A percentile compares a stretch with the other conserved stretches of the same genome.
These are phyloP conservation scores for Trematocara marginatum DNA, from an alignment of 2,113 vertebrate genomes.

Conservation along the genomic window DNA sequence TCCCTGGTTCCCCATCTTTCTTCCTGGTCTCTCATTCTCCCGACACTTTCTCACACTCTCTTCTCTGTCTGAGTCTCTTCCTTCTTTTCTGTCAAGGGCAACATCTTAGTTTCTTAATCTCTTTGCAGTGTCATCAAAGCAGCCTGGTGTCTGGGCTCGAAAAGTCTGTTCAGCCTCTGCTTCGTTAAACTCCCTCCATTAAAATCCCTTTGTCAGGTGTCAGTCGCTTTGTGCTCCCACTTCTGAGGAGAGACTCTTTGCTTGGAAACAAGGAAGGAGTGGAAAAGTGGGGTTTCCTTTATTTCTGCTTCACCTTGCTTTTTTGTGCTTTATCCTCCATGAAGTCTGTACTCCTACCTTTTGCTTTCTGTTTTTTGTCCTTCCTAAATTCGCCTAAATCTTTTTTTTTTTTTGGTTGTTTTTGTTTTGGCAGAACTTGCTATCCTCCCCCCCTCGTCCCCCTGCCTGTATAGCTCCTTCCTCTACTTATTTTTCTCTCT, in stretches of 20 bases:
- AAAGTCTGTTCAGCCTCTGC: constrained; percentile 15
- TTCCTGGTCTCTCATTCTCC: constrained; percentile 36
- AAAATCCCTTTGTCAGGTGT: constrained; percentile 30
- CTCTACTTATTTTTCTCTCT: constrained; percentile 28
- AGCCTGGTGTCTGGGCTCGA: constrained; percentile 5
- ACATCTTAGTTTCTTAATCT: constrained; percentile 45
- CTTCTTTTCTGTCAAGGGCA: constrained; percentile 26
- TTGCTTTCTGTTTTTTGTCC: constrained; percentile 17
- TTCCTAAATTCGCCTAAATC: constrained; percentile 1
- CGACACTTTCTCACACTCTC: constrained; percentile 38
- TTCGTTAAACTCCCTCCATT: constrained; percentile 8
- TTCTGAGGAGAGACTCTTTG: not conserved
- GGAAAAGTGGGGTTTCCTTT: not conserved
- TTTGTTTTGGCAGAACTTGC: constrained; percentile 29
- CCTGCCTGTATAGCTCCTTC: constrained; percentile 35
- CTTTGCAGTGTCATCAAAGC: constrained; percentile 30
- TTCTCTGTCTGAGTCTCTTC: constrained; percentile 20
- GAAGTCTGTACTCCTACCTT: constrained; percentile 8
- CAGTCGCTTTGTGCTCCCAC: not conserved
- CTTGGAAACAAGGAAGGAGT: not conserved
- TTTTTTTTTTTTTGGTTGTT: not conserved
- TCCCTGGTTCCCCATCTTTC: constrained; percentile 31
- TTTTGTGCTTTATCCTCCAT: not conserved
- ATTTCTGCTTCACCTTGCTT: not conserved
- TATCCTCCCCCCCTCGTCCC: not conserved